Percentiles rank a stretch among this genome's conserved stretches.
Evolutionary conservation across 2,888 invertebrate genomes (phyloP).

Genomic region (Archaeoteleia sp.): DNA sequence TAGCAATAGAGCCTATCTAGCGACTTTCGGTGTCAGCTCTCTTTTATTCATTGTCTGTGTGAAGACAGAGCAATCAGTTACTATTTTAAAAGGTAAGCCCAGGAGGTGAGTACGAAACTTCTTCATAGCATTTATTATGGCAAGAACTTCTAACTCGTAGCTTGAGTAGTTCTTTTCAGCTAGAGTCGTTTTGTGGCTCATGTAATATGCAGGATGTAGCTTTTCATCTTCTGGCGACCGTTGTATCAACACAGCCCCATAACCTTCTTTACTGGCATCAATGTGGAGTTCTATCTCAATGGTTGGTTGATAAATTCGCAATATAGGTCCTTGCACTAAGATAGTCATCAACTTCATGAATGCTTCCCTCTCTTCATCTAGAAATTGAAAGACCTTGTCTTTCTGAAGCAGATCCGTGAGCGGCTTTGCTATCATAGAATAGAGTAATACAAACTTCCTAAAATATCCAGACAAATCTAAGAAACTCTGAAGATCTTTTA

Average conservation of each 20-base stretch:
- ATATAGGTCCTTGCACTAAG: constrained; percentile 37
- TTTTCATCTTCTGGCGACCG: constrained; percentile 19
- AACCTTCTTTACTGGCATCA: constrained; percentile 28
- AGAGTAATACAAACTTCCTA: neutral
- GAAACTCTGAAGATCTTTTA: neutral
- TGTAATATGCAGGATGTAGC: constrained; percentile 28
- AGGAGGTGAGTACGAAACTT: constrained; percentile 38
- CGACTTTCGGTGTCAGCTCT: constrained; percentile 20
- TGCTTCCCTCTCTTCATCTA: constrained; percentile 3
- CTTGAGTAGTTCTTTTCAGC: constrained; percentile 54
- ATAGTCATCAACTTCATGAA: neutral
- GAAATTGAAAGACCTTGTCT: constrained; percentile 23
- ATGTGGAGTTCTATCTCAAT: constrained; percentile 29
- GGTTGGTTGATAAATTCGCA: constrained; percentile 46
- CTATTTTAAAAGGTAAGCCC: constrained; percentile 32
- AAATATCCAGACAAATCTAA: constrained; percentile 4
- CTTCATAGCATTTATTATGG: constrained; percentile 51
- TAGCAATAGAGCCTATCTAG: constrained; percentile 26
- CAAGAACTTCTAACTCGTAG: constrained; percentile 56
- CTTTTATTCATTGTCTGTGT: constrained; percentile 33
- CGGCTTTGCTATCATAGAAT: constrained; percentile 43
- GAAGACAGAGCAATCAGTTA: constrained; percentile 38
- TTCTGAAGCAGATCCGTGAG: constrained; percentile 53
- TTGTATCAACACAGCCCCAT: constrained; percentile 46
- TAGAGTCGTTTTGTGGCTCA: constrained; percentile 43